Base-by-base conservation (phyloP, 2,888 invertebrate species). In the Carabus problematicus region DNA sequence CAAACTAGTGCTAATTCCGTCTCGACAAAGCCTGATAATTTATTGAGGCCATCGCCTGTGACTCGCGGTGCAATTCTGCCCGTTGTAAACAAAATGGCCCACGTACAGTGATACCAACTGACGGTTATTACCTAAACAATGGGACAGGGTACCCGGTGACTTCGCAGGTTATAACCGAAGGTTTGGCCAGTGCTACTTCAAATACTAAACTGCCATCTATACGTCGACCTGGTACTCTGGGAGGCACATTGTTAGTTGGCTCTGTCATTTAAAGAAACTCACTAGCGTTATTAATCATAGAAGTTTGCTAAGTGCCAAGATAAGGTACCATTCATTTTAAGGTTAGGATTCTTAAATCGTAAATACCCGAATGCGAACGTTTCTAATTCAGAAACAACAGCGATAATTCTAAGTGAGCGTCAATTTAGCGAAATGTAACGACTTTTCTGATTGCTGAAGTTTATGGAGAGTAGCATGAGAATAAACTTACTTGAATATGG, bases 201-300 rank as follows among this genome's bases (percentile, higher is more conserved):
- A 83, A 80, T 75, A 87, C 81, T 76, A 87, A 84, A 73, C 84
- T 83, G 73, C 83, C 83, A 72, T 82, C 82, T 74, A 81, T 81
- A 76, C 82, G 83, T 75, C 81, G 82, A 60, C 82, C 84, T 18
- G 82, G 80, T 39, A 79, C 74, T 73, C 82, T 82, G 75, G 89
- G 89, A 72, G 87, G 85, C 75, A 88, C 86, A 81, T 89, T 88
- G 83, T 85, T 88, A 70, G 88, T 88, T 68, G 89, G 89, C 82
- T 89, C 89, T 89, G 87, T 77, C 8, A 18, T 45, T 59, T 16
- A 40, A 42, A 40, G 14, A 41, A 42, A 3, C 8, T 39, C 56
- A 56, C 2, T 39, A 11, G 3, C 3, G 12, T n/a, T 52, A 16
- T 16, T 9, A 18, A 12, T 7, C 3, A 45, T 45, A 45, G 7